A percentile compares a stretch with the other conserved stretches of the same genome.
These are phyloP conservation scores for Arenaria interpres DNA, from an alignment of 2,113 vertebrate genomes.

Conservation along the genomic window DNA sequence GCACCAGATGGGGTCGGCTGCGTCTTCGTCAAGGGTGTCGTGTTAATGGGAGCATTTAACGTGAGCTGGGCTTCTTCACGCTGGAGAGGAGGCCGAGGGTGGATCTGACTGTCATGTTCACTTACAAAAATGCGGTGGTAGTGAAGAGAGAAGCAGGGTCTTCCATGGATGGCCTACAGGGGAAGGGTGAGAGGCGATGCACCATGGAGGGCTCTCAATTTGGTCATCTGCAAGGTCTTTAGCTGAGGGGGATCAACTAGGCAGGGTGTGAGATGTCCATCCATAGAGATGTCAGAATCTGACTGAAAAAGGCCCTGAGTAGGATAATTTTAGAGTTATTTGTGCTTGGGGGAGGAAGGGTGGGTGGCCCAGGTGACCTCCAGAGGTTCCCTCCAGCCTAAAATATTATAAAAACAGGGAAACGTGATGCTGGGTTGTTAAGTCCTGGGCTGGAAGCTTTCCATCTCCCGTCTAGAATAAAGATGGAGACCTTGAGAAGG, in stretches of 20 bases:
- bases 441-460: not conserved
- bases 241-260: no score
- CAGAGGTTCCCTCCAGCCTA: not conserved
- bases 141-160: not conserved
- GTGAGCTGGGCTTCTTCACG: not conserved
- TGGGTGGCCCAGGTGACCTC: not conserved
- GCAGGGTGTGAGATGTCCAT: not conserved
- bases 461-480: not conserved
- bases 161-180: accelerated
- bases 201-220: accelerated
- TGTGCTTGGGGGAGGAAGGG: not conserved
- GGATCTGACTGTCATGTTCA: not conserved
- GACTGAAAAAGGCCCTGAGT: accelerated
- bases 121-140: accelerated
- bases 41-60: not conserved
- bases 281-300: no score
- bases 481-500: not conserved
- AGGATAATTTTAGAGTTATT: not conserved
- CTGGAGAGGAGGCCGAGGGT: not conserved
- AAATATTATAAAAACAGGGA: not conserved
- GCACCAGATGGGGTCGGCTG: not conserved
- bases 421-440: accelerated
- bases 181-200: not conserved
- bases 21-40: accelerated
- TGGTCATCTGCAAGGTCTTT: not conserved